phyloP scores from a whole-genome alignment of 2,888 invertebrate genomes.

The Seira musarum region DNA sequence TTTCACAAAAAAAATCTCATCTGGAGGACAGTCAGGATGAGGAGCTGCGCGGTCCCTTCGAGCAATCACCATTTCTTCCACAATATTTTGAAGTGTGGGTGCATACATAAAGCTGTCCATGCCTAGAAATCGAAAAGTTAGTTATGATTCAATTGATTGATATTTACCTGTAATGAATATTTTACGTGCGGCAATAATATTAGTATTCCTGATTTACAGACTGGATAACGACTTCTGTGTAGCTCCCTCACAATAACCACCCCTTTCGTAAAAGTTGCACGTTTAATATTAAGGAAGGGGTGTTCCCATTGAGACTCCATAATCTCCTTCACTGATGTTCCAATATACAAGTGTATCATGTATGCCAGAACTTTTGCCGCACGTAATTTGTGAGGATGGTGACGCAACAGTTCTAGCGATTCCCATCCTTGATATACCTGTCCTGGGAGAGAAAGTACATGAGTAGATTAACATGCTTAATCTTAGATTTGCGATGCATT shows the following conservation, averaged over 20 bases:
- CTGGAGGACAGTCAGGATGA: constrained; percentile 27
- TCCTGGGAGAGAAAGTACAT: no score
- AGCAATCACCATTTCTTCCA: constrained; percentile 38
- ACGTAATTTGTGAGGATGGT: background rate
- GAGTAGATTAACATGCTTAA: no score
- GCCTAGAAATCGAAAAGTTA: background rate
- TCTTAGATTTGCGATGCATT: no score
- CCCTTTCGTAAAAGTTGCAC: constrained; percentile 29
- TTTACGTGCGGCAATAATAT: constrained; percentile 8
- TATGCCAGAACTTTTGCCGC: constrained; percentile 38
- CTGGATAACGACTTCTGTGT: constrained; percentile 46
- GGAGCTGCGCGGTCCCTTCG: constrained; percentile 27
- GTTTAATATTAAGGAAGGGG: constrained; percentile 17
- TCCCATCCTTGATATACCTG: no score
- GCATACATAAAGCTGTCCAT: constrained; percentile 34
- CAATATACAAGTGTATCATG: constrained; percentile 23
- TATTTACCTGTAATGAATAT: background rate
- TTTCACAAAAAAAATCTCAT: constrained; percentile 34
- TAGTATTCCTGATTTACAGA: constrained; percentile 26
- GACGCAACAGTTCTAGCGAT: no score
- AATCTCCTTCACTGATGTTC: background rate
- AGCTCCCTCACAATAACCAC: constrained; percentile 46
- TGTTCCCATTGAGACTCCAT: constrained; percentile 22
- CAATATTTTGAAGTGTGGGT: background rate
- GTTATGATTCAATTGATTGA: background rate